These are phyloP conservation scores for Dunckerocampus dactyliophorus DNA, from an alignment of 2,113 vertebrate species.

Conservation along the genomic window DNA sequence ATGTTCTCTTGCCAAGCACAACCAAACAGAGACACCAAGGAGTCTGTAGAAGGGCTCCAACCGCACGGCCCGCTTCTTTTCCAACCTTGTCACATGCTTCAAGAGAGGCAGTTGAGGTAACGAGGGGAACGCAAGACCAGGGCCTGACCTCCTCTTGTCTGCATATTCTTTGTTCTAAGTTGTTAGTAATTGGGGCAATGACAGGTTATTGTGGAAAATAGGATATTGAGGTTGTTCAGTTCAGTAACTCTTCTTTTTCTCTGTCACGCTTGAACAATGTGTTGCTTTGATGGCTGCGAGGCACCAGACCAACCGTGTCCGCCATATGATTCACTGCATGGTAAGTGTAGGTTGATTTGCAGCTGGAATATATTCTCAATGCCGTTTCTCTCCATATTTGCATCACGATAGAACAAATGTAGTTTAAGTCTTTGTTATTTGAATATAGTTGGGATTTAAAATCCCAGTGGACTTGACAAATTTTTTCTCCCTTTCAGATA, in stretches of 20 bases:
- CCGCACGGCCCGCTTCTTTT: conserved; percentile 57
- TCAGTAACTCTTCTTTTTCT: conserved; percentile 46
- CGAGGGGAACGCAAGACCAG: conserved; percentile 27
- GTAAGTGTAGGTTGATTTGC: conserved; percentile 57
- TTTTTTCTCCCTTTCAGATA: conserved; percentile 45
- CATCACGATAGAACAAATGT: background rate
- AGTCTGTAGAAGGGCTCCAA: conserved; percentile 64
- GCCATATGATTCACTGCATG: conserved; percentile 24
- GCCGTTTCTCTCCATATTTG: background rate
- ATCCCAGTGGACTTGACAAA: background rate
- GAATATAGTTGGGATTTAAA: background rate
- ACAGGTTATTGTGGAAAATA: conserved; percentile 28
- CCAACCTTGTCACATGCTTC: conserved; percentile 35
- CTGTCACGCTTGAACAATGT: conserved; percentile 32
- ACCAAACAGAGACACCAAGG: conserved; percentile 59
- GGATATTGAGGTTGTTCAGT: conserved; percentile 37
- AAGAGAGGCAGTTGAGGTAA: conserved; percentile 15
- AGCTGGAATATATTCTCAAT: conserved; percentile 21
- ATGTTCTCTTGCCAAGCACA: conserved; percentile 56
- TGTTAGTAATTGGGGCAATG: background rate
- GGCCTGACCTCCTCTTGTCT: conserved; percentile 30
- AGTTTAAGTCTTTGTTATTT: background rate
- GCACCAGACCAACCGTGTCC: conserved; percentile 38
- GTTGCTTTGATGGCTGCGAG: conserved; percentile 49
- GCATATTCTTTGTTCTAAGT: conserved; percentile 17